These are phyloP conservation scores for Drosophila meridiana DNA, from an alignment of 2,888 invertebrate species.

Conservation along the genomic window DNA sequence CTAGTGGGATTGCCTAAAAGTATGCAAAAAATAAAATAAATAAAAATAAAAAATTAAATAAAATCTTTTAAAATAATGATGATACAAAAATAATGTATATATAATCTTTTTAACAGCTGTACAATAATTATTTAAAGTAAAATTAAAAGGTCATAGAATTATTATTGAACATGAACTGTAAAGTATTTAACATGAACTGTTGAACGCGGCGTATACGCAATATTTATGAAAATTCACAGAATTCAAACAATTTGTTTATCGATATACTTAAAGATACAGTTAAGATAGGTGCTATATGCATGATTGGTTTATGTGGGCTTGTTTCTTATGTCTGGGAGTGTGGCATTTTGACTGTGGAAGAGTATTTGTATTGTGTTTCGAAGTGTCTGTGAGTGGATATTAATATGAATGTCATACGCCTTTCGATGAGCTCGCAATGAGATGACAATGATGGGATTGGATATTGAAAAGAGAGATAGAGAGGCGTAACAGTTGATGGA, in stretches of 20 bases:
- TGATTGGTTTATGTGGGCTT: conserved; percentile 39
- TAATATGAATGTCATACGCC: conserved; percentile 43
- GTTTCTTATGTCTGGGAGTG: conserved; percentile 33
- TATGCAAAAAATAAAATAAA: conserved; percentile 64
- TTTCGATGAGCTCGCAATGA: conserved; percentile 66
- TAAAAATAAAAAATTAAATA: conserved; percentile 40
- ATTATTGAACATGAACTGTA: conserved; percentile 20
- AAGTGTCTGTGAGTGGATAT: conserved; percentile 35
- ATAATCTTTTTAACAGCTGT: neutral
- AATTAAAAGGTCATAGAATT: neutral
- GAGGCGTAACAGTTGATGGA: conserved; percentile 64
- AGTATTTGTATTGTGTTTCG: conserved; percentile 25
- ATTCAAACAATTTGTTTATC: conserved; percentile 14
- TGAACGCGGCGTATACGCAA: conserved; percentile 46
- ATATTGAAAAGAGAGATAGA: conserved; percentile 40
- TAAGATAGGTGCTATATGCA: conserved; percentile 44
- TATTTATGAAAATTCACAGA: conserved; percentile 28
- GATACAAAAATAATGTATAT: neutral
- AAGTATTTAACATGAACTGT: conserved; percentile 19
- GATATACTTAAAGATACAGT: conserved; percentile 27
- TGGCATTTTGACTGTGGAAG: conserved; percentile 55
- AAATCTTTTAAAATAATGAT: conserved; percentile 11
- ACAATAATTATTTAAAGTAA: neutral
- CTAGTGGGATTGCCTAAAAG: conserved; percentile 85
- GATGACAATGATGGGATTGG: conserved; percentile 45